A percentile compares a stretch with the other conserved stretches of the same genome.
Evolutionary conservation across 2,888 invertebrate species (phyloP).

Genomic region (Platypus cylindrus): DNA sequence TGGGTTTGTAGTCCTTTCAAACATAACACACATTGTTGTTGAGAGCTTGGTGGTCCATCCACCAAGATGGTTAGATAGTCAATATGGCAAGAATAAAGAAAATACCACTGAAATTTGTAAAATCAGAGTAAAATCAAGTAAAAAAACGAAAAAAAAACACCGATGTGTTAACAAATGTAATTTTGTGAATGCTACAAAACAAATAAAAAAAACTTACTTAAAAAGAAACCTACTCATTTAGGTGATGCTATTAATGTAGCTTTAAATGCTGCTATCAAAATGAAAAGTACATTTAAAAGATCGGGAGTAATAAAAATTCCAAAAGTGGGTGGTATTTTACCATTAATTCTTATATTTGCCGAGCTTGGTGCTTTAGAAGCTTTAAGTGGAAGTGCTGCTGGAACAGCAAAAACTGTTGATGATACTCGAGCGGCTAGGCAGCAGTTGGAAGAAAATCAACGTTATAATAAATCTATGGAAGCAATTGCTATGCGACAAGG

Average conservation of each 20-base stretch:
- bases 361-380: slow-evolving; percentile 16
- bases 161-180: too few species aligned
- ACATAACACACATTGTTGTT: too few species aligned
- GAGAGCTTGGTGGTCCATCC: too few species aligned
- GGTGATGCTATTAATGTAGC: slow-evolving; percentile 2
- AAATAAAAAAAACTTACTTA: slow-evolving; percentile 5
- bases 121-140: not conserved
- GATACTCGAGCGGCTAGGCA: too few species aligned
- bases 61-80: too few species aligned
- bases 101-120: not conserved
- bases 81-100: slow-evolving; percentile 1
- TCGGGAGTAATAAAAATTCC: slow-evolving; percentile 4
- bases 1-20: too few species aligned
- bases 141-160: slow-evolving; percentile 2
- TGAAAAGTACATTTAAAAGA: slow-evolving; percentile 5
- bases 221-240: slow-evolving; percentile 3
- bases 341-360: slow-evolving; percentile 16
- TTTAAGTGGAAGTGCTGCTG: too few species aligned
- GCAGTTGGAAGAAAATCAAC: too few species aligned
- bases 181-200: too few species aligned
- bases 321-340: slow-evolving; percentile 7
- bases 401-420: too few species aligned
- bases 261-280: slow-evolving; percentile 1
- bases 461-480: too few species aligned
- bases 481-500: too few species aligned